These are phyloP conservation scores for Rhabdomys dilectus DNA, from an alignment of 2,113 vertebrate species.

Conservation along the genomic window DNA sequence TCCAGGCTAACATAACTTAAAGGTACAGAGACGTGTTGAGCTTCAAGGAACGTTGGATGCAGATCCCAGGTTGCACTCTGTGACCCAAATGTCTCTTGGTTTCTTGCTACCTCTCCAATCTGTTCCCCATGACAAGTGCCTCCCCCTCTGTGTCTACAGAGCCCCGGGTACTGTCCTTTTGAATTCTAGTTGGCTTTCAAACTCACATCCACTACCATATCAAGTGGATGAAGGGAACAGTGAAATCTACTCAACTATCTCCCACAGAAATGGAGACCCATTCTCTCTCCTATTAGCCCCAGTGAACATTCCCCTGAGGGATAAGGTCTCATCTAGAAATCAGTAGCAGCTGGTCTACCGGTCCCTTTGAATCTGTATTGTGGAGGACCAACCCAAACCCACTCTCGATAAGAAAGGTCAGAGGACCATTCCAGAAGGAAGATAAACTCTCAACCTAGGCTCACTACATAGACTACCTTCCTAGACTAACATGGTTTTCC, in stretches of 20 bases:
- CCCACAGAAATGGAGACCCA: neutral
- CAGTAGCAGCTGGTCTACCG: no score
- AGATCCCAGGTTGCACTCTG: neutral
- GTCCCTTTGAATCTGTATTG: no score
- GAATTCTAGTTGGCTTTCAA: neutral
- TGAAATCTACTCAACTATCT: no score
- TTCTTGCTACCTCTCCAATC: neutral
- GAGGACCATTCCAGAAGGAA: neutral
- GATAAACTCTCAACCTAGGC: fast-evolving
- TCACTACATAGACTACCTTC: fast-evolving
- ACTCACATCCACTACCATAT: neutral
- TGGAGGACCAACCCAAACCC: neutral
- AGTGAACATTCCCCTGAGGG: neutral
- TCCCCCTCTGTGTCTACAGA: no score
- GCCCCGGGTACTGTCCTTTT: neutral
- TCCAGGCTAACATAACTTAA: neutral
- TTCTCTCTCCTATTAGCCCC: neutral
- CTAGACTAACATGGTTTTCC: neutral
- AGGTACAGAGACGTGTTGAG: neutral
- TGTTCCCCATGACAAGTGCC: fast-evolving
- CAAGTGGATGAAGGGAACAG: fast-evolving
- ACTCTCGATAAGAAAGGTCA: fast-evolving
- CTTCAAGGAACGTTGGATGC: neutral
- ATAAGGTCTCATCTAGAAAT: neutral
- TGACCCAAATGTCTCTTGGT: neutral